Base-by-base conservation (phyloP, 2,888 invertebrate genomes). In the Hymenopus coronatus region DNA sequence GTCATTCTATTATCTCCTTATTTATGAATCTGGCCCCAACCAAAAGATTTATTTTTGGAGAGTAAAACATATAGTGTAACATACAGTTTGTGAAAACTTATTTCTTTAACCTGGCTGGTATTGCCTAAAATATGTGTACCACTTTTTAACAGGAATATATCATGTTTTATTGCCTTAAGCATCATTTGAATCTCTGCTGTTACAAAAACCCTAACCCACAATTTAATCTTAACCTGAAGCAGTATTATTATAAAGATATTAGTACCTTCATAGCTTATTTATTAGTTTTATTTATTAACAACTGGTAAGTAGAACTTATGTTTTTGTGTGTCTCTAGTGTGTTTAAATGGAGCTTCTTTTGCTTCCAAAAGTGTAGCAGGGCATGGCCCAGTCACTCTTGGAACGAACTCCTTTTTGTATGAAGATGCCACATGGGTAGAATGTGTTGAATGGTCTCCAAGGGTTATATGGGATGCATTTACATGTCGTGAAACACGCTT, bases 291-390 rank as follows among this genome's bases (percentile, higher is more conserved):
- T 25, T 70, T 70, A 70, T 33, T 85, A 33, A 95, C 94, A 92
- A 96, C 95, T 3, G 96, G 95, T 92, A 97, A 95, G 92, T 97
- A 98, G 93, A 97, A 97, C 93, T 97, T 97, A 93, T 98, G 97
- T 92, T 97, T 96, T 91, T 96, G 96, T 20, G 97, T 97, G 93
- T 98, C 97, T 90, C 97, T 95, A 40, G 97, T 97, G 92, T 97
- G 97, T 93, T 97, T 97, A 93, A 96, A 98, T 28, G 97, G 97
- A 89, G 97, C 96, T 90, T 95, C 95, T 85, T 91, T 91, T 82
- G 96, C 94, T 92, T 97, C 96, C 88, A 97, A 95, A 90, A 97
- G 94, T 70, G 97, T 95, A 81, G 97, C 97, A 0, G 97, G 97
- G 93, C 98, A 98, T 1, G 97, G 96, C 88, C 97, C 97, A 54